These are phyloP conservation scores for Rhogogaster chlorosoma DNA, from an alignment of 2,888 invertebrate genomes.

Conservation along the genomic window DNA sequence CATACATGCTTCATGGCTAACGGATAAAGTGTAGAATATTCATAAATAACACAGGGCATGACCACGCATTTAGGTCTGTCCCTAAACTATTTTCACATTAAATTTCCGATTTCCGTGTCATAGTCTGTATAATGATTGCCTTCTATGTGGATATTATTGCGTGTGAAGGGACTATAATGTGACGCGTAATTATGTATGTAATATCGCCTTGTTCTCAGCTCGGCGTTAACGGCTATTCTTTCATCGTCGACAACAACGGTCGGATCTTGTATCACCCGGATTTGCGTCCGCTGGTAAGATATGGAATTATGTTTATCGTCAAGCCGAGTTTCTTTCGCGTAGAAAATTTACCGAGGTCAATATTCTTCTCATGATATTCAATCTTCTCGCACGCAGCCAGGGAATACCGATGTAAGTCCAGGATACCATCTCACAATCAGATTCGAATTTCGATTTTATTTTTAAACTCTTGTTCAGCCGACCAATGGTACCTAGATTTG, in stretches of 20 bases:
- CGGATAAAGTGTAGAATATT: not conserved
- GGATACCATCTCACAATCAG: not conserved
- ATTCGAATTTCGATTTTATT: not conserved
- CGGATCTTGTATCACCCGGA: conserved; percentile 98
- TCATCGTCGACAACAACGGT: conserved; percentile 98
- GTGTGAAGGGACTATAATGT: not conserved
- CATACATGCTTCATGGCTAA: not conserved
- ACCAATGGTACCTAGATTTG: not conserved
- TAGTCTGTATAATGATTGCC: not conserved
- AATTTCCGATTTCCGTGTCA: not conserved
- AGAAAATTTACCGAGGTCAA: not conserved
- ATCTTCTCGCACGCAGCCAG: conserved; percentile 67
- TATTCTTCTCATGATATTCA: conserved; percentile 8
- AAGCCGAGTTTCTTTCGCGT: not conserved
- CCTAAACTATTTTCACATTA: no score
- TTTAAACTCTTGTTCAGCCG: not conserved
- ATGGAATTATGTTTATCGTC: conserved; percentile 5
- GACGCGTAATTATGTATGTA: not conserved
- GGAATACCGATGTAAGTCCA: conserved; percentile 72
- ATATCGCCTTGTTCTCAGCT: conserved; percentile 82
- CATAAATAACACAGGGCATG: no score
- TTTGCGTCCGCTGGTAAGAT: conserved; percentile 90
- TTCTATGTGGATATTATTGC: not conserved
- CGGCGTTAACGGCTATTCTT: conserved; percentile 97
- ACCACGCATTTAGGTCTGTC: no score